phyloP scores from a whole-genome alignment of 2,888 invertebrate genomes.

The Idaea aversata region DNA sequence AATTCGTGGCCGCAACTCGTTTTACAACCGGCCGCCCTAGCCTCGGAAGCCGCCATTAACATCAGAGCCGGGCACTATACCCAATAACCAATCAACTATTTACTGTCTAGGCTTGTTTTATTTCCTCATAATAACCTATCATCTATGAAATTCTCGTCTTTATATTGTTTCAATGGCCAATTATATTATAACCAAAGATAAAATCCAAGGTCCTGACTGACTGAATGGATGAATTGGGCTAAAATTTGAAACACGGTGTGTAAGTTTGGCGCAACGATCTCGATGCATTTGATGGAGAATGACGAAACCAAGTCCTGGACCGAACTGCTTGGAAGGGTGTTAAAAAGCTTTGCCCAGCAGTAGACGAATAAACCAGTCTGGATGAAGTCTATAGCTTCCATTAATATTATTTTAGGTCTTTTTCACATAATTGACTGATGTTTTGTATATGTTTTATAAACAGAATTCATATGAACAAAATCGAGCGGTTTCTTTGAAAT shows the following conservation, averaged over 20 bases:
- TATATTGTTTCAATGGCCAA: not conserved
- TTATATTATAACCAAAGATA: not conserved
- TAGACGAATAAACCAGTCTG: too few relatives aligned
- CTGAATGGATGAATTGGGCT: too few relatives aligned
- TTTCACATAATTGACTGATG: not conserved
- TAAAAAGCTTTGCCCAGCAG: too few relatives aligned
- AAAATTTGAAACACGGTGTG: too few relatives aligned
- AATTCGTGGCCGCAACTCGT: not conserved
- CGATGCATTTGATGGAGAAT: too few relatives aligned
- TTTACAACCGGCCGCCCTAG: not conserved
- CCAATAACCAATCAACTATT: slow-evolving; percentile 1
- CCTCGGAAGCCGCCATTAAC: not conserved
- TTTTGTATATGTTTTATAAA: not conserved
- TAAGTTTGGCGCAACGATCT: too few relatives aligned
- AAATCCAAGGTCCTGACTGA: not conserved
- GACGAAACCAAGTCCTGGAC: too few relatives aligned
- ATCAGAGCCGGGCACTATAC: not conserved
- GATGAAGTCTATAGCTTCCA: too few relatives aligned
- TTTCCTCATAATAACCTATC: not conserved
- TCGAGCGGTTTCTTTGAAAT: not conserved
- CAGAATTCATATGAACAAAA: not conserved
- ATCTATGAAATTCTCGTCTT: not conserved
- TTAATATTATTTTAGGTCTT: too few relatives aligned
- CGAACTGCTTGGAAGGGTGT: too few relatives aligned
- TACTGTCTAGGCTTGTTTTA: not conserved